Evolutionary conservation across 2,113 vertebrate genomes (phyloP).

Genomic region (Arvicanthis niloticus): DNA sequence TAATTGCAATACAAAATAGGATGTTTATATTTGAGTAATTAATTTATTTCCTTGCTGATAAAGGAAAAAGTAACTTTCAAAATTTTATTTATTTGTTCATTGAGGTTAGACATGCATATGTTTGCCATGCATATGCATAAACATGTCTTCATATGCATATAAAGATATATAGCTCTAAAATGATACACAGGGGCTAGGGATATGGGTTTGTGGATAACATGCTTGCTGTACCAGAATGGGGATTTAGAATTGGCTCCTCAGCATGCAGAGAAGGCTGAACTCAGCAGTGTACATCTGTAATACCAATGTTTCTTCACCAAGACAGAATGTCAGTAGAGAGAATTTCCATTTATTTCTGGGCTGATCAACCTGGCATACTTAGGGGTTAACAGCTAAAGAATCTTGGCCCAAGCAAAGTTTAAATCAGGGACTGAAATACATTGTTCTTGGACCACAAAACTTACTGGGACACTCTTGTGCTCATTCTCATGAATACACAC

Average conservation of each 20-base stretch:
- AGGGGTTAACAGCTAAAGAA: fast-evolving
- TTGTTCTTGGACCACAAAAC: background rate
- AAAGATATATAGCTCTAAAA: background rate
- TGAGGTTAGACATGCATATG: background rate
- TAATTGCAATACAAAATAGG: background rate
- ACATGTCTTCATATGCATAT: background rate
- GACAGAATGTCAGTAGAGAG: background rate
- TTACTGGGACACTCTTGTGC: background rate
- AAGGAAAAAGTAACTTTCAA: conserved; percentile 17
- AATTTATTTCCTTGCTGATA: background rate
- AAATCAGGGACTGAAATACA: background rate
- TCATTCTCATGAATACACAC: background rate
- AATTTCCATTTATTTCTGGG: no score
- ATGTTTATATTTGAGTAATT: background rate
- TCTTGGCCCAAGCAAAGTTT: no score
- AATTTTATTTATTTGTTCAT: background rate
- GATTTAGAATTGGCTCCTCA: background rate
- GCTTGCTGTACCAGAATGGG: background rate
- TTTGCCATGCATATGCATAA: background rate
- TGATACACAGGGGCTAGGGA: background rate
- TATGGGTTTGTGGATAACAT: background rate
- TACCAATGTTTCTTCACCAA: background rate
- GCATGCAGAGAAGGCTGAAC: background rate
- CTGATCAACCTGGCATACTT: no score
- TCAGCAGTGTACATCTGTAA: background rate